Conservation (phyloP, 2,888 invertebrate genomes). For the Diadromus collaris region DNA sequence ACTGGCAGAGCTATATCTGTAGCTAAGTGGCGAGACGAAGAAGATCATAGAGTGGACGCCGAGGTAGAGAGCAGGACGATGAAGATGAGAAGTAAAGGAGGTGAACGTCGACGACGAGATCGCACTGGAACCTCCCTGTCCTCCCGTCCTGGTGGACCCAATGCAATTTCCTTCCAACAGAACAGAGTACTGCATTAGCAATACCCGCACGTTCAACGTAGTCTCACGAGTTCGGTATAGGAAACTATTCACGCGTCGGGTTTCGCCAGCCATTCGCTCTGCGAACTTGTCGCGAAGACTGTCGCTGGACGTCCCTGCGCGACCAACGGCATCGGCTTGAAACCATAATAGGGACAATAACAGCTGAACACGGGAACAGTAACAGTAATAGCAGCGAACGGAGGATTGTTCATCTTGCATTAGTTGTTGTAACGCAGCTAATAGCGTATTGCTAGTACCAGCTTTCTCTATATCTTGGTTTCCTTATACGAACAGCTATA, state of each 20-base stretch:
- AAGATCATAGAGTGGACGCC: constrained; percentile 28
- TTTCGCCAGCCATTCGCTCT: constrained; percentile 28
- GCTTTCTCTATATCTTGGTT: constrained; percentile 9
- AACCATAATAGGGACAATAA: constrained; percentile 11
- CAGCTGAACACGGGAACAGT: constrained; percentile 21
- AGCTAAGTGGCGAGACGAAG: constrained; percentile 34
- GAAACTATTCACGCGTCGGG: constrained; percentile 64
- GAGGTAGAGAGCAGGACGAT: constrained; percentile 38
- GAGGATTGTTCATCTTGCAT: constrained; percentile 15
- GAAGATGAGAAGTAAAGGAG: constrained; percentile 46
- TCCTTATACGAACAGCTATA: constrained; percentile 19
- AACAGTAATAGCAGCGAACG: constrained; percentile 20
- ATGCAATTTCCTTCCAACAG: constrained; percentile 74
- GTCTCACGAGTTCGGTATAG: constrained; percentile 44
- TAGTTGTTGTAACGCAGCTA: constrained; percentile 1
- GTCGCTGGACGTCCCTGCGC: not conserved
- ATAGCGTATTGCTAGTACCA: not conserved
- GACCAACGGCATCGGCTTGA: constrained; percentile 15
- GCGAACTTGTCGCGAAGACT: constrained; percentile 28
- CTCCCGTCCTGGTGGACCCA: constrained; percentile 56
- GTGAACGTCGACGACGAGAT: constrained; percentile 58
- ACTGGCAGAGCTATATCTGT: constrained; percentile 45
- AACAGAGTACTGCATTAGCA: constrained; percentile 73
- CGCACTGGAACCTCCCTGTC: constrained; percentile 19
- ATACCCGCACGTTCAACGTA: constrained; percentile 59